Evolutionary conservation across 2,888 invertebrate species (phyloP), one percentile per base, ranked within the genome.

Genomic region (Drosophila cracens): DNA sequence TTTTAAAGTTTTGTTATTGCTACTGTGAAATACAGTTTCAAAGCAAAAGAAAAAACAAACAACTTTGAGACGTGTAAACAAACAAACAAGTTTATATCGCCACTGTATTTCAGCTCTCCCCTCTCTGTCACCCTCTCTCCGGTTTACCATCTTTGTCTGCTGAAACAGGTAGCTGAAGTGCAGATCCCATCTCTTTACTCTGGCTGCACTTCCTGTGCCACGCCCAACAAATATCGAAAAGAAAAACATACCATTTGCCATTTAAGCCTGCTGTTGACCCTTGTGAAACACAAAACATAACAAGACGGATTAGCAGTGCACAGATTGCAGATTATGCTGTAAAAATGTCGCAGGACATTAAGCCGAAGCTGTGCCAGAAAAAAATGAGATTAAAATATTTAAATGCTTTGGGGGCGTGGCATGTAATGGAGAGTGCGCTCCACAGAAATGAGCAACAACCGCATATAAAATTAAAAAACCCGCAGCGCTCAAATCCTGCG

Each of bases 141-240:
- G 13, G 48, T 46, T 8, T 59, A 56, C 7, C 48, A 13, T 70
- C 13, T 18, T 33, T 43, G 3, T 49, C 52, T 40, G 29, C 25
- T 16, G 51, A 52, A 75, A 89, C 85, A 85, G 85, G 85, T 85
- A 85, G 54, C 21, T 38, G 27, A 54, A 51, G n/a, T 63, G 69
- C 57, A 66, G 81, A 79, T 79, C 65, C 29, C 68, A 82, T 70
- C 72, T 69, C 11, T 33, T 43, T 57, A 54, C 62, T 49, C 71
- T 61, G 57, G 67, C 64, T 76, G 72, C 81, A 84, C 86, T 89
- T 85, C 85, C 85, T 85, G 85, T 87, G 90, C 86, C 88, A 85
- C 85, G 89, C 85, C 89, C 89, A 70, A 46, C 36, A 75, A 85
- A 87, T 67, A 82, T 53, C 51, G 5, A 53, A 13, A 13, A 33